Evolutionary conservation across 1,140 invertebrate species (phyloP).

Genomic region (Andricus grossulariae): DNA sequence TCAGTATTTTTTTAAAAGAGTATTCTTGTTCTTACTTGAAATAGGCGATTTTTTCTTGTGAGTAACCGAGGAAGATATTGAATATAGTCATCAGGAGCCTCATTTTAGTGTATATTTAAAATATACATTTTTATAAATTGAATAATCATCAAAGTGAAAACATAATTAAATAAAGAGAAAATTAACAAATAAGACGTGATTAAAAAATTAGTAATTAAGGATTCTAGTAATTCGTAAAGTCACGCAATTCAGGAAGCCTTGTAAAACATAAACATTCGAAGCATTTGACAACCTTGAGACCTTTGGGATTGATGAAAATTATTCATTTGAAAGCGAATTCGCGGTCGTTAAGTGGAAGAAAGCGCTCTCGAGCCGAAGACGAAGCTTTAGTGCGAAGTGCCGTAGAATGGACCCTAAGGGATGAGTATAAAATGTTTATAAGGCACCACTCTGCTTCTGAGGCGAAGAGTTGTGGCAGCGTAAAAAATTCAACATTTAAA

Average conservation of each 20-base stretch:
- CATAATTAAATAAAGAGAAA: too few relatives aligned
- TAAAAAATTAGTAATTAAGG: background rate
- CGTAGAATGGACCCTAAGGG: constrained; percentile 15
- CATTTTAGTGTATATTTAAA: too few relatives aligned
- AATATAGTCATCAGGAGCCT: too few relatives aligned
- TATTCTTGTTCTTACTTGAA: too few relatives aligned
- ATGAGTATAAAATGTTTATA: constrained; percentile 23
- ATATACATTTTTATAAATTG: too few relatives aligned
- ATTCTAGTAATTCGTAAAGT: background rate
- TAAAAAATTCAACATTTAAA: background rate
- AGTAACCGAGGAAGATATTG: too few relatives aligned
- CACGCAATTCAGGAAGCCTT: too few relatives aligned
- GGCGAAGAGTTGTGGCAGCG: background rate
- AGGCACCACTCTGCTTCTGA: background rate
- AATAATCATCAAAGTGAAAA: too few relatives aligned
- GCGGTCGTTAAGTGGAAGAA: constrained; percentile 20
- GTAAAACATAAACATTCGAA: too few relatives aligned
- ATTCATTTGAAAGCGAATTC: constrained; percentile 10
- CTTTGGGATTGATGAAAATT: constrained; percentile 7
- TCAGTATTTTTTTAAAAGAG: too few relatives aligned
- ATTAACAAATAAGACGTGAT: background rate
- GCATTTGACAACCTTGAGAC: too few relatives aligned
- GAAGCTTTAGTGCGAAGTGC: background rate
- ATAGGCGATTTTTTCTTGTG: too few relatives aligned
- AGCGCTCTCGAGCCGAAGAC: background rate